Conservation (phyloP, 35 echinoderm and acorn worm species). For the Acanthaster planci region DNA sequence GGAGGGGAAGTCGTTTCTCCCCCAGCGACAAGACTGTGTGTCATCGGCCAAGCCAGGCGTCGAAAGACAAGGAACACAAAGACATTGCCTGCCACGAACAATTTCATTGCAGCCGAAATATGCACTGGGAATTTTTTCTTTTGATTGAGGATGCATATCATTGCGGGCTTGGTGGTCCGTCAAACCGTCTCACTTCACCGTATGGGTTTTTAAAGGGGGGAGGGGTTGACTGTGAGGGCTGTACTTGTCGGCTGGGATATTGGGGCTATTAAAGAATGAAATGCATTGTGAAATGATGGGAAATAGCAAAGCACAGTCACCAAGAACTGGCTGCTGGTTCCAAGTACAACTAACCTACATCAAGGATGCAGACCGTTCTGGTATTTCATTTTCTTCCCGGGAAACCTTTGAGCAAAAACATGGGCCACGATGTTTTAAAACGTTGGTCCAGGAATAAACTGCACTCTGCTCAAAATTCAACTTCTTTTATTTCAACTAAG, state of each 20-base stretch:
- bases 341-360: too few species aligned
- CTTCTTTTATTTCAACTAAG: too few species aligned
- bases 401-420: too few species aligned
- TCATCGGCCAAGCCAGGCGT: not conserved
- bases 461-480: too few species aligned
- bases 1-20: constrained; percentile 14
- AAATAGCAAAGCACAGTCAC: too few species aligned
- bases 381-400: too few species aligned
- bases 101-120: not conserved
- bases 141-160: constrained; percentile 8
- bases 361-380: too few species aligned
- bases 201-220: not conserved
- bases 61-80: constrained; percentile 13
- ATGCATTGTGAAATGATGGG: not conserved
- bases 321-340: too few species aligned
- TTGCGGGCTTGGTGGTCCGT: constrained; percentile 8
- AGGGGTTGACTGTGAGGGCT: too few species aligned
- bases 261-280: not conserved
- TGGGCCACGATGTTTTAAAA: too few species aligned
- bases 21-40: constrained; percentile 1
- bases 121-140: constrained; percentile 10
- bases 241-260: not conserved
- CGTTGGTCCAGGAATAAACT: too few species aligned
- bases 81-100: not conserved
- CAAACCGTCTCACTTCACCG: not conserved